Evolutionary conservation across 1,140 invertebrate species (phyloP).

Genomic region (Caenorhabditis briggsae): DNA sequence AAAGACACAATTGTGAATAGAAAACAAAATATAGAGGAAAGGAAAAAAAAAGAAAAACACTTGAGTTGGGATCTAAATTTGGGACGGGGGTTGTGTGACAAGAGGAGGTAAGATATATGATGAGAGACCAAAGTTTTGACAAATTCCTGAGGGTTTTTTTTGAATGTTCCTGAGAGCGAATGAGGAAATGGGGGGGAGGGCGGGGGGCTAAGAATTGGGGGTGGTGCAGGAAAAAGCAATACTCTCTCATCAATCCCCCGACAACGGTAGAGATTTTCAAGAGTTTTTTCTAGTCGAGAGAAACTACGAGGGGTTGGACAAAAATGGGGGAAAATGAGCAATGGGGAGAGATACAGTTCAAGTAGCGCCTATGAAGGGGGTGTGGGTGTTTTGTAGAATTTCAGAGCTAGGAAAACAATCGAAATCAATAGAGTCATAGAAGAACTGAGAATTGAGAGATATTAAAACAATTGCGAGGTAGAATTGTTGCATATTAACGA

Average conservation of each 20-base stretch:
- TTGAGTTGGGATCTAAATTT: not conserved
- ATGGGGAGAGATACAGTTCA: slow-evolving; percentile 29
- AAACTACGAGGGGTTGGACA: not conserved
- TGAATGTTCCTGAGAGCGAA: slow-evolving; percentile 52
- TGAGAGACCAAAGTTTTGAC: slow-evolving; percentile 49
- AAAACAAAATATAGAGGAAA: not conserved
- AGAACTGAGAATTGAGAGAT: slow-evolving; percentile 1
- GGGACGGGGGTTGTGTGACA: slow-evolving; percentile 20
- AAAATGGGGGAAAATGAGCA: not conserved
- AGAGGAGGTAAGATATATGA: slow-evolving; percentile 51
- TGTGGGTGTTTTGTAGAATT: slow-evolving; percentile 25
- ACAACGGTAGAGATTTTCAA: not conserved
- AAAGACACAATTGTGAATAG: not conserved
- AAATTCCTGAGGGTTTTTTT: slow-evolving; percentile 44
- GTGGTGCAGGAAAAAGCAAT: slow-evolving; percentile 49
- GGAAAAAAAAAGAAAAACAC: not conserved
- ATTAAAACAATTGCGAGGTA: slow-evolving; percentile 42
- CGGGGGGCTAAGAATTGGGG: slow-evolving; percentile 10
- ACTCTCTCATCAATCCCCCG: slow-evolving; percentile 45
- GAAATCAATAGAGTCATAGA: slow-evolving; percentile 25
- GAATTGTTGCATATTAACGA: slow-evolving; percentile 55
- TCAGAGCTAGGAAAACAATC: slow-evolving; percentile 42
- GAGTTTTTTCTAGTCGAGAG: slow-evolving; percentile 24
- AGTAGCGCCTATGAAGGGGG: slow-evolving; percentile 6
- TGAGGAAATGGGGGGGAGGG: not conserved